A percentile compares a stretch with the other conserved stretches of the same genome.
phyloP scores from a whole-genome alignment of 2,888 invertebrate species.

The Furcula furcula region DNA sequence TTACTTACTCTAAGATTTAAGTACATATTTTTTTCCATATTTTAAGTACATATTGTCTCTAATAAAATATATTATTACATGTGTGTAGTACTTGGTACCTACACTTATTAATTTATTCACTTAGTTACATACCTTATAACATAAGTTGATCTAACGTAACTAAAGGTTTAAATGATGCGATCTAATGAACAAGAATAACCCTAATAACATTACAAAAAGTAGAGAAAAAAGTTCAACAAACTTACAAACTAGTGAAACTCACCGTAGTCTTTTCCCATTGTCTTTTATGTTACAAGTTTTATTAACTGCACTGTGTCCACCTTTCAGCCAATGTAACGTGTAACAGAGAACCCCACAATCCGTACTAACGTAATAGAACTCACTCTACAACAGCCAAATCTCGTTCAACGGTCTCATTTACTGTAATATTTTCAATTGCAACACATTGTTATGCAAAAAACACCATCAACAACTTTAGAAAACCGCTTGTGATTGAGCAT shows the following conservation, averaged over 20 bases:
- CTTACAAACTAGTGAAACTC: slow-evolving; percentile 14
- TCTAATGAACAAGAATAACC: too few relatives aligned
- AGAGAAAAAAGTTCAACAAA: background rate
- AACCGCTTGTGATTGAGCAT: too few relatives aligned
- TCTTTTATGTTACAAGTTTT: slow-evolving; percentile 11
- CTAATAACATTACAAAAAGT: too few relatives aligned
- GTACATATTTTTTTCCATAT: too few relatives aligned
- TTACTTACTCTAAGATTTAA: too few relatives aligned
- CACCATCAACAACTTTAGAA: slow-evolving; percentile 14
- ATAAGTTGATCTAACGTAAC: too few relatives aligned
- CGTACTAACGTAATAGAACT: slow-evolving; percentile 11
- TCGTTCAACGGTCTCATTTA: slow-evolving; percentile 7
- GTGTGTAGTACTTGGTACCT: too few relatives aligned
- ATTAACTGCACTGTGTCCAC: slow-evolving; percentile 22
- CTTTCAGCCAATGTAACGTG: slow-evolving; percentile 19
- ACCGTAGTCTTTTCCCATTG: slow-evolving; percentile 67
- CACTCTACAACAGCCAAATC: slow-evolving; percentile 14
- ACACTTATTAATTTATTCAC: too few relatives aligned
- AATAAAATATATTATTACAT: too few relatives aligned
- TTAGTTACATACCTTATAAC: too few relatives aligned
- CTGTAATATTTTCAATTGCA: slow-evolving; percentile 23
- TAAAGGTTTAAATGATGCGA: too few relatives aligned
- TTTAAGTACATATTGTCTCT: too few relatives aligned
- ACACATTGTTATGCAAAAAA: slow-evolving; percentile 14
- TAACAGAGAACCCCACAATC: slow-evolving; percentile 11